These are phyloP conservation scores for Malaclemys terrapin DNA, from an alignment of 2,113 vertebrate species.

Conservation along the genomic window DNA sequence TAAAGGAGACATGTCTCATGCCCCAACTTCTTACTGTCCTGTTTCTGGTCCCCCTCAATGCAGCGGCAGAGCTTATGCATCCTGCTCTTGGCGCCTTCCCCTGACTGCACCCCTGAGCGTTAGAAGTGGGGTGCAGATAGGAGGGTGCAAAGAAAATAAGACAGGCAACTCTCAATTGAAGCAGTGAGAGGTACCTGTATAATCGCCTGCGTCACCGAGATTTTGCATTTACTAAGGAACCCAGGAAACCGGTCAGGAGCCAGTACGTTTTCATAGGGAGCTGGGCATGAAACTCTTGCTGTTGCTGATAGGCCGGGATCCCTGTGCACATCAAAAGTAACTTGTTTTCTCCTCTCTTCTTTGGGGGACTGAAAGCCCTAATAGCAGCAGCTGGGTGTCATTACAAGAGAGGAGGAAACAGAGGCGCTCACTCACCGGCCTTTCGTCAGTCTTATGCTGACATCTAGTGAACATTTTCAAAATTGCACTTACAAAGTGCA, in stretches of 20 bases:
- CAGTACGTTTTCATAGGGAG: neutral
- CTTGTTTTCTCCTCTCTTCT: neutral
- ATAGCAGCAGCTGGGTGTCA: accelerated
- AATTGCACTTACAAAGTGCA: constrained; percentile 28
- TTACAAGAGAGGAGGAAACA: neutral
- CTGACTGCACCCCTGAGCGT: neutral
- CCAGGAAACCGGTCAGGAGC: neutral
- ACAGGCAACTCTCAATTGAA: neutral
- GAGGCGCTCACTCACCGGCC: neutral
- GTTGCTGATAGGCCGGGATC: neutral
- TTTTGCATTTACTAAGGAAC: neutral
- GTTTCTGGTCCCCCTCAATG: neutral
- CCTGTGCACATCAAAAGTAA: neutral
- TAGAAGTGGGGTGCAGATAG: neutral
- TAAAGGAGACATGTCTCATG: neutral
- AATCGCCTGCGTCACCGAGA: neutral
- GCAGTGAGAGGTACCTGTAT: neutral
- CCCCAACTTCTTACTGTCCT: neutral
- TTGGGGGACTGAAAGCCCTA: neutral
- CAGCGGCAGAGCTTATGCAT: neutral
- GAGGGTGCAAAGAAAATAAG: neutral
- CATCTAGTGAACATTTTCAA: constrained; percentile 61
- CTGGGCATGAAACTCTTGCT: neutral
- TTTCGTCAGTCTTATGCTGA: constrained; percentile 40
- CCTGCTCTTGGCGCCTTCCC: neutral